Conservation (phyloP, 2,113 vertebrate genomes). For the Hypomesus transpacificus region DNA sequence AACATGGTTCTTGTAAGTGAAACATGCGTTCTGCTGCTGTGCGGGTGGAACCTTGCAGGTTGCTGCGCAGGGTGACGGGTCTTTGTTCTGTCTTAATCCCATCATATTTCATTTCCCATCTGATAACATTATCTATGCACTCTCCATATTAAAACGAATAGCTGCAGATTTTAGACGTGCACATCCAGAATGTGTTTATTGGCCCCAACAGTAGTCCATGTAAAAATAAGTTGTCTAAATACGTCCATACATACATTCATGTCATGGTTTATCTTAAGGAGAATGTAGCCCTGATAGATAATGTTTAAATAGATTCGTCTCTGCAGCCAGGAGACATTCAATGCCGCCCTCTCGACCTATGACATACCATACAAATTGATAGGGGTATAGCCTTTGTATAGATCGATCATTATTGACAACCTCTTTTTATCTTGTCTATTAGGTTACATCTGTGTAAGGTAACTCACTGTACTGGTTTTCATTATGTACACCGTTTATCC, state of each 20-base stretch:
- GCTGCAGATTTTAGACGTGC: slow-evolving; percentile 39
- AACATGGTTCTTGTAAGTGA: slow-evolving; percentile 7
- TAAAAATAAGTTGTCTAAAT: slow-evolving; percentile 80
- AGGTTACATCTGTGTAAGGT: slow-evolving; percentile 71
- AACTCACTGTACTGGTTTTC: slow-evolving; percentile 98
- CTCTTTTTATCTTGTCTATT: slow-evolving; percentile 62
- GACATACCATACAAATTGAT: slow-evolving; percentile 66
- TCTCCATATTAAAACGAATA: no score
- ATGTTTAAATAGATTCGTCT: slow-evolving; percentile 64
- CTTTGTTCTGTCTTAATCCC: slow-evolving; percentile 63
- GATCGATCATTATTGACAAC: slow-evolving; percentile 62
- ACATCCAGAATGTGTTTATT: slow-evolving; percentile 36
- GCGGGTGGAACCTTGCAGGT: slow-evolving; percentile 61
- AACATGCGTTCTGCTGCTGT: slow-evolving; percentile 26
- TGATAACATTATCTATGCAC: slow-evolving; percentile 1
- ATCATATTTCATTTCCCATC: slow-evolving; percentile 25
- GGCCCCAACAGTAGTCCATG: slow-evolving; percentile 62
- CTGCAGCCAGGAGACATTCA: slow-evolving; percentile 56
- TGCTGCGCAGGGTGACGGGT: slow-evolving; percentile 51
- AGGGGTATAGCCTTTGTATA: slow-evolving; percentile 47
- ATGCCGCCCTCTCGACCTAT: slow-evolving; percentile 47
- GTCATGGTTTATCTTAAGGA: slow-evolving; percentile 57
- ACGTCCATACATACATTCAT: slow-evolving; percentile 72
- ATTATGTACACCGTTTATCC: slow-evolving; percentile 88
- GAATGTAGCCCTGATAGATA: slow-evolving; percentile 63